Evolutionary conservation across 2,113 vertebrate species (phyloP), one percentile per base, ranked within the genome.

Genomic region (Geococcyx californianus): DNA sequence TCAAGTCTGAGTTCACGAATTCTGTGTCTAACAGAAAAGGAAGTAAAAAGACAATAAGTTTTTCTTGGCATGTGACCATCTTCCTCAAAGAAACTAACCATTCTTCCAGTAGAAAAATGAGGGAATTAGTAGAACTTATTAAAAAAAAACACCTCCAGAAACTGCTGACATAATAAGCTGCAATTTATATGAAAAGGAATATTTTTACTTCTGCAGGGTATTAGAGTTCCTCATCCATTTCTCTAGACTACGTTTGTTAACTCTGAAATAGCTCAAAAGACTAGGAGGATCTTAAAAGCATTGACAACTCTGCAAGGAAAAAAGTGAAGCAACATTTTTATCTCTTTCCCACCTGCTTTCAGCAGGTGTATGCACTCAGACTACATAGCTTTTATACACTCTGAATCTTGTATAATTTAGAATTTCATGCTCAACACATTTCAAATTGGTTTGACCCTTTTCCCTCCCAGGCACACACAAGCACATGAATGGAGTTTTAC

Each of bases 141-240:
- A 82, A 89, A 54, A 63, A 51, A 73, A 60, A 56, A 24, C n/a
- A n/a, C 25, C 31, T 59, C 16, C 47, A 52, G 60, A 95, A 98
- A 84, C 21, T 95, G 74, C 96, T 96, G 91, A 95, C 74, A 95
- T 92, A 95, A 97, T 96, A 96, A 96, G 74, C 68, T 89, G 74
- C 5, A 0, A 91, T 93, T 96, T 93, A 93, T 92, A 89, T 93
- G 44, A 84, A 97, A 97, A 97, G 62, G 60, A 88, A 79, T 40
- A 11, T 38, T 75, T 85, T 83, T 69, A 24, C 85, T 90, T 92
- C 93, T 94, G 81, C 34, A 84, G 44, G 74, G 70, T 66, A 82
- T 91, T 95, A 85, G 23, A 70, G 40, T 38, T 70, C 63, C 64
- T 80, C 79, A 55, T 81, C 59, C 42, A 78, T 83, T 93, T 96